Percentiles rank a stretch among this genome's conserved stretches.
Evolutionary conservation across 2,888 invertebrate species (phyloP).

Genomic region (Branchellion lobata): DNA sequence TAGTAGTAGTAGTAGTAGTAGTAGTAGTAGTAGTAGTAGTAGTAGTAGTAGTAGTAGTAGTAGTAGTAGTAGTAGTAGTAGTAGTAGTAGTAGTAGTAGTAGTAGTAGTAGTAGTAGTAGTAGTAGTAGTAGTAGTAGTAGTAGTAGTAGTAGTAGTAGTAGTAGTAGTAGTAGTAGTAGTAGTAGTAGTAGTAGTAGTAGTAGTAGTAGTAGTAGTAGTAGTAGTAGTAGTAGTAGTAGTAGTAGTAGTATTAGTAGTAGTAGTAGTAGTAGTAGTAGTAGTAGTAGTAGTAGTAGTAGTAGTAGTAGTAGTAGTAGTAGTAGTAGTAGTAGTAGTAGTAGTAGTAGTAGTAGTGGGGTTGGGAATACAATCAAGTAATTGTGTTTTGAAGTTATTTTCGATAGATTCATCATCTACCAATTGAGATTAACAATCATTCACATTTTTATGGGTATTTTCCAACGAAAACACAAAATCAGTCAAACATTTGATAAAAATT

Average conservation of each 20-base stretch:
- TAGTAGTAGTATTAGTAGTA: too few relatives aligned
- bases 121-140: background rate
- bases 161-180: background rate
- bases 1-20: slow-evolving; percentile 40
- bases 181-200: too few relatives aligned
- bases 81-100: slow-evolving; percentile 22
- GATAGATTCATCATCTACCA: background rate
- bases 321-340: too few relatives aligned
- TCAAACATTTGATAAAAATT: too few relatives aligned
- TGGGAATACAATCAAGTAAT: background rate
- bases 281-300: too few relatives aligned
- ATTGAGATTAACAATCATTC: background rate
- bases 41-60: slow-evolving; percentile 19
- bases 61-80: slow-evolving; percentile 19
- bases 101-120: slow-evolving; percentile 12
- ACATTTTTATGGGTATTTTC: background rate
- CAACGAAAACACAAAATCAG: too few relatives aligned
- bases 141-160: background rate
- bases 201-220: too few relatives aligned
- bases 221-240: too few relatives aligned
- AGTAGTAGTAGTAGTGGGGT: too few relatives aligned
- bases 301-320: too few relatives aligned
- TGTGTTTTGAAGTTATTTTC: background rate
- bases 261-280: too few relatives aligned
- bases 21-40: slow-evolving; percentile 18